These are phyloP conservation scores for Falco peregrinus DNA, from an alignment of 2,797 vertebrate species.

Conservation along the genomic window DNA sequence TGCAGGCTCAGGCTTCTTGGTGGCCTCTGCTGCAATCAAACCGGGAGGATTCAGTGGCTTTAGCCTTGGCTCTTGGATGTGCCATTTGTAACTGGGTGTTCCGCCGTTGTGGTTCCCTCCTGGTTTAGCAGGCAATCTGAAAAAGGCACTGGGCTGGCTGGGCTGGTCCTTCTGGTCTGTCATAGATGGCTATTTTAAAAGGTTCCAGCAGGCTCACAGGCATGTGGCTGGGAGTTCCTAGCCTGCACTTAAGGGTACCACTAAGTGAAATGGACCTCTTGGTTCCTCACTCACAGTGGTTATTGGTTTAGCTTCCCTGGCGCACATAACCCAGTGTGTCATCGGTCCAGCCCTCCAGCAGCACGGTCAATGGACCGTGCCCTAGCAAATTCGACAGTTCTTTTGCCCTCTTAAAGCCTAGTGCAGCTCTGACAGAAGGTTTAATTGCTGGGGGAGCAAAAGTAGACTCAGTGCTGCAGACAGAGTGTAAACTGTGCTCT, in stretches of 20 bases:
- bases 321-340: accelerated
- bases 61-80: not conserved
- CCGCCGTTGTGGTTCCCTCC: not conserved
- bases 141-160: not conserved
- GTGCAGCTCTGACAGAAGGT: not conserved
- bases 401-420: not conserved
- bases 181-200: not conserved
- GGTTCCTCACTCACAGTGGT: not conserved
- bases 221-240: not conserved
- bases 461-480: not conserved
- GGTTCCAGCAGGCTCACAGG: not conserved
- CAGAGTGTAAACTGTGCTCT: not conserved
- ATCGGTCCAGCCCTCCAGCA: not conserved
- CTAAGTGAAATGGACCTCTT: not conserved
- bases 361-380: not conserved
- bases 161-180: not conserved
- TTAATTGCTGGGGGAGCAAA: not conserved
- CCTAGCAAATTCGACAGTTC: not conserved
- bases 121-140: not conserved
- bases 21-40: constrained; percentile 7
- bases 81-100: constrained; percentile 42
- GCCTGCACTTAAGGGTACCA: not conserved
- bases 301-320: not conserved
- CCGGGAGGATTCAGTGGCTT: constrained; percentile 7
- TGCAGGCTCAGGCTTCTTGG: constrained; percentile 17